These are phyloP conservation scores for Prolemur simus DNA, from an alignment of 2,113 vertebrate species.

Conservation along the genomic window DNA sequence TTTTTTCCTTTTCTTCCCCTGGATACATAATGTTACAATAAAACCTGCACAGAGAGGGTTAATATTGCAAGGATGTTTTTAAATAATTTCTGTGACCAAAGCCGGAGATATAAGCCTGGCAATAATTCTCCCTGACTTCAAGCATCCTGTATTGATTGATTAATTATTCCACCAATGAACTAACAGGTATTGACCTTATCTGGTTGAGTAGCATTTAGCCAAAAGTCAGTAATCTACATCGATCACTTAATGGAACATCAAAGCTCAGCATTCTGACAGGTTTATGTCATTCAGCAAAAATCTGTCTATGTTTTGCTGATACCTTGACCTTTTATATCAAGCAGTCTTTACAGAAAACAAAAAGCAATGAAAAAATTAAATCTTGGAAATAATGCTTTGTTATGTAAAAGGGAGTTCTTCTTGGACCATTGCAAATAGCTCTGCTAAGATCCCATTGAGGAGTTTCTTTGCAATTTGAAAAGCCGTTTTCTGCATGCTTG, in stretches of 20 bases:
- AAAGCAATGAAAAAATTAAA: slow-evolving; percentile 84
- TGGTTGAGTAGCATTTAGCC: slow-evolving; percentile 90
- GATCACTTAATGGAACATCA: slow-evolving; percentile 99
- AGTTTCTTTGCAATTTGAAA: slow-evolving; percentile 54
- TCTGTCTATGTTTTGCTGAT: slow-evolving; percentile 89
- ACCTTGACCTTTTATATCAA: slow-evolving; percentile 89
- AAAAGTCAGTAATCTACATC: slow-evolving; percentile 92
- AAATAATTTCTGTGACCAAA: slow-evolving; percentile 82
- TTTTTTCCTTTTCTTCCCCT: slow-evolving; percentile 56
- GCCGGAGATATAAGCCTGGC: slow-evolving; percentile 77
- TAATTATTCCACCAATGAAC: slow-evolving; percentile 98
- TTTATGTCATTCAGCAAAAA: slow-evolving; percentile 93
- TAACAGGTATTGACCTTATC: slow-evolving; percentile 97
- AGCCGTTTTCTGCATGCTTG: not conserved
- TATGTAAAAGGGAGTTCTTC: slow-evolving; percentile 70
- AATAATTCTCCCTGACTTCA: slow-evolving; percentile 84
- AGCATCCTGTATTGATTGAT: slow-evolving; percentile 94
- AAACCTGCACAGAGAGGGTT: slow-evolving; percentile 81
- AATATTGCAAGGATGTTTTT: slow-evolving; percentile 76
- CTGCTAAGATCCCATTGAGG: not conserved
- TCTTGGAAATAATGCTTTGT: slow-evolving; percentile 73
- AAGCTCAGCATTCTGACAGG: slow-evolving; percentile 91
- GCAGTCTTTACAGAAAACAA: slow-evolving; percentile 79
- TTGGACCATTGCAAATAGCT: not conserved
- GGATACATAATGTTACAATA: slow-evolving; percentile 74